phyloP scores from a whole-genome alignment of 2,888 invertebrate genomes.

The Heliconius aoede region DNA sequence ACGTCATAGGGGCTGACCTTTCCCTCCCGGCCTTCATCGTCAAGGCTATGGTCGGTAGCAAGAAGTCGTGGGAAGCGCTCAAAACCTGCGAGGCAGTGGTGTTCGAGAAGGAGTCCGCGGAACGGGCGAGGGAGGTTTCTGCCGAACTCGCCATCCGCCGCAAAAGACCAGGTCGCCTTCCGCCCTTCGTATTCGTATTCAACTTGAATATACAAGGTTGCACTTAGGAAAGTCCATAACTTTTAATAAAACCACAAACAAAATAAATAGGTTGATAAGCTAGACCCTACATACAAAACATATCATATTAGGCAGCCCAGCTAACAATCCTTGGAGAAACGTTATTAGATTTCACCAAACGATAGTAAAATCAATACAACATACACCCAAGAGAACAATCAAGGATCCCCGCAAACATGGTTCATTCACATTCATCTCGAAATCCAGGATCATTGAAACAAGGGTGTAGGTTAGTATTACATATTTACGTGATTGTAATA shows the following conservation, averaged over 20 bases:
- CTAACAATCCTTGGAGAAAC: constrained; percentile 13
- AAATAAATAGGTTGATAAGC: neutral
- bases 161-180: no score
- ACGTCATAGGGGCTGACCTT: no score
- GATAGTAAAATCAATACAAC: constrained; percentile 40
- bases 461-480: constrained; percentile 55
- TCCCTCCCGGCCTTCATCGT: no score
- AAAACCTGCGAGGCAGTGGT: no score
- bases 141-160: no score
- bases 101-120: no score
- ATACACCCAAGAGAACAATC: constrained; percentile 36
- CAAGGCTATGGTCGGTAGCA: no score
- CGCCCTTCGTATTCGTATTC: no score
- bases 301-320: neutral
- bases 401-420: constrained; percentile 33
- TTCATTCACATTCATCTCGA: constrained; percentile 43
- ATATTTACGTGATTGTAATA: constrained; percentile 65
- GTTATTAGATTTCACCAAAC: constrained; percentile 36
- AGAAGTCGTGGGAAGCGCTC: no score
- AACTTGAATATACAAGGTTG: no score
- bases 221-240: no score
- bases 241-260: neutral
- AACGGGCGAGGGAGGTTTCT: no score
- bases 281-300: neutral
- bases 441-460: constrained; percentile 46